Percentiles rank a stretch among this genome's conserved stretches.
Conservation (phyloP, 1,140 invertebrate species). For the Magallana ariakensis region DNA sequence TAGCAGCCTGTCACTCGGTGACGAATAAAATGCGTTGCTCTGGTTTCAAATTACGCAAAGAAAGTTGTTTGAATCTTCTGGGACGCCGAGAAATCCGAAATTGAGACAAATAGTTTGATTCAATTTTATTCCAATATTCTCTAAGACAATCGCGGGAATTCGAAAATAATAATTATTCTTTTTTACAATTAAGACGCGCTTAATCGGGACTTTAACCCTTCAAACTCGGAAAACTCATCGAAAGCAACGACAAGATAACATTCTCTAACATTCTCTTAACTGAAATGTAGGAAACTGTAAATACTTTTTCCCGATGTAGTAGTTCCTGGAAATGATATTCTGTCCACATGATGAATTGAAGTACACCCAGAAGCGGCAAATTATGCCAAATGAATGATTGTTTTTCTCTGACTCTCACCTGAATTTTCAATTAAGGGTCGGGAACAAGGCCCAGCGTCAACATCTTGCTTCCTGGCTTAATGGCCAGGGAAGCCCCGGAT, state of each 20-base stretch:
- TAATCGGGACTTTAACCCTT: not conserved
- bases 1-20: conserved; percentile 48
- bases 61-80: conserved; percentile 25
- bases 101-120: conserved; percentile 38
- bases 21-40: conserved; percentile 48
- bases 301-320: not conserved
- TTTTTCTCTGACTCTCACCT: conserved; percentile 22
- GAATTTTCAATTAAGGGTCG: conserved; percentile 34
- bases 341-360: conserved; percentile 8
- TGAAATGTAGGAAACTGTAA: not conserved
- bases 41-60: conserved; percentile 53
- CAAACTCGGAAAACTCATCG: not conserved
- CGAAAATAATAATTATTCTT: conserved; percentile 30
- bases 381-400: conserved; percentile 36
- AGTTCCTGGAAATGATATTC: conserved; percentile 32
- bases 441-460: conserved; percentile 21
- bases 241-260: not conserved
- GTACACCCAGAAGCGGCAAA: conserved; percentile 22
- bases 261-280: not conserved
- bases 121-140: conserved; percentile 39
- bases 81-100: conserved; percentile 19
- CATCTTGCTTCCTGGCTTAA: conserved; percentile 23
- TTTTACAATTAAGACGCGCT: not conserved
- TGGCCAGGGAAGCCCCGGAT: conserved; percentile 19
- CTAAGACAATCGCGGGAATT: conserved; percentile 24